phyloP scores from a whole-genome alignment of 2,797 vertebrate genomes.

The Eurystomus glaucurus region DNA sequence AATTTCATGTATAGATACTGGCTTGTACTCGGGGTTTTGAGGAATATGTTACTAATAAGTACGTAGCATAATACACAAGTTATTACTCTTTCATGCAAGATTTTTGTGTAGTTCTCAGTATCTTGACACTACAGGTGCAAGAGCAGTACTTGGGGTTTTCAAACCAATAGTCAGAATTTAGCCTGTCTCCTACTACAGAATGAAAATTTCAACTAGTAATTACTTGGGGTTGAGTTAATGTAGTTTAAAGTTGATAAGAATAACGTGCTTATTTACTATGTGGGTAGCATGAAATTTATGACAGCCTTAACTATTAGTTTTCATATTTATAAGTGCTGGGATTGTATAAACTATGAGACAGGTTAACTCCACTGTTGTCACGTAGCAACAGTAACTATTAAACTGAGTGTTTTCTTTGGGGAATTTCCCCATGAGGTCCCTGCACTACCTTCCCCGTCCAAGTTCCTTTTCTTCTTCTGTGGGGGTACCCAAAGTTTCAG shows the following conservation, averaged over 20 bases:
- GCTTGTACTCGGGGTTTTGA: neutral
- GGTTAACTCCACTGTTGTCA: slow-evolving; percentile 27
- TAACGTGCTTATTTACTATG: slow-evolving; percentile 14
- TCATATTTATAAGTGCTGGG: neutral
- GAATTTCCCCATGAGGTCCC: neutral
- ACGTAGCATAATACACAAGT: neutral
- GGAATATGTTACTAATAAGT: neutral
- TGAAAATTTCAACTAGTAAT: neutral
- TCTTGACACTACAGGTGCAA: neutral
- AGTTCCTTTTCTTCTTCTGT: neutral
- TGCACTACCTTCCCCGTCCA: neutral
- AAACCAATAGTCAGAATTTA: neutral
- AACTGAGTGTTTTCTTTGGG: neutral
- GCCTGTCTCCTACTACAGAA: neutral
- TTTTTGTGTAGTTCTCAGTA: neutral
- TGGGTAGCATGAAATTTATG: neutral
- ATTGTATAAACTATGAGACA: neutral
- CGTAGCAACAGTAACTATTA: neutral
- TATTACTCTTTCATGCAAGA: neutral
- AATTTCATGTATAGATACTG: neutral
- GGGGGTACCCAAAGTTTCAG: neutral
- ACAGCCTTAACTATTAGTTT: slow-evolving; percentile 28
- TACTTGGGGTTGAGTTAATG: neutral
- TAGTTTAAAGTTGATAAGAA: neutral
- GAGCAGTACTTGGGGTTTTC: neutral